Evolutionary conservation across 2,797 vertebrate genomes (phyloP), one percentile per base, ranked within the genome.

Genomic region (Columba guinea): DNA sequence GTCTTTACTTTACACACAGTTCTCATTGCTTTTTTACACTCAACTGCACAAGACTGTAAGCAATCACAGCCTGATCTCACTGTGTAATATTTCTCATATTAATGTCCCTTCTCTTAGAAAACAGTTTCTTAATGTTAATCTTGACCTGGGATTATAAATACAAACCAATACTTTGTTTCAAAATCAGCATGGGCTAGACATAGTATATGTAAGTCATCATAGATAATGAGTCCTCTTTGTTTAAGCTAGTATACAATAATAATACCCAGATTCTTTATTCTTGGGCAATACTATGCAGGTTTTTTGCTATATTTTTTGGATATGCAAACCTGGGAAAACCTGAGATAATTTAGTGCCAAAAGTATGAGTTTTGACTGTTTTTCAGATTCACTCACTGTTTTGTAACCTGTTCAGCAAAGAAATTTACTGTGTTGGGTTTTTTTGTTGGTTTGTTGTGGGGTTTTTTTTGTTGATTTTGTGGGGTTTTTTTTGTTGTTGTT

Each of bases 201-300:
- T 8, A 39, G 3, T 26, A 1, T 63, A 18, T 20, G 7, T 22
- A 37, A 79, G 8, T 23, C 17, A 0, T 14, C 14, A 44, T 6
- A 28, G 20, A 3, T 59, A 48, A 53, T 20, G 49, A 87, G 13
- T 13, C 3, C 34, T 59, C 23, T 65, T 60, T 60, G 12, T 68
- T 64, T 35, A 63, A 34, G 24, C 35, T 37, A 9, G 5, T 8
- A 30, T 18, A 37, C 3, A 53, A 28, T 1, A 8, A 7, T 19
- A 44, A 18, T 8, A 87, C 2, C 3, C 37, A 35, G 4, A 41
- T 55, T 79, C 19, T 69, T 80, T 74, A 59, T 5, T 11, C 16
- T 9, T 15, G 48, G 22, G 9, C 6, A 48, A 51, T 10, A 56
- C 2, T n/a, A 11, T 16, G 16, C 3, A 8, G 18, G 3, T 2